phyloP scores from a whole-genome alignment of 2,797 vertebrate species.

The Staurois parvus region DNA sequence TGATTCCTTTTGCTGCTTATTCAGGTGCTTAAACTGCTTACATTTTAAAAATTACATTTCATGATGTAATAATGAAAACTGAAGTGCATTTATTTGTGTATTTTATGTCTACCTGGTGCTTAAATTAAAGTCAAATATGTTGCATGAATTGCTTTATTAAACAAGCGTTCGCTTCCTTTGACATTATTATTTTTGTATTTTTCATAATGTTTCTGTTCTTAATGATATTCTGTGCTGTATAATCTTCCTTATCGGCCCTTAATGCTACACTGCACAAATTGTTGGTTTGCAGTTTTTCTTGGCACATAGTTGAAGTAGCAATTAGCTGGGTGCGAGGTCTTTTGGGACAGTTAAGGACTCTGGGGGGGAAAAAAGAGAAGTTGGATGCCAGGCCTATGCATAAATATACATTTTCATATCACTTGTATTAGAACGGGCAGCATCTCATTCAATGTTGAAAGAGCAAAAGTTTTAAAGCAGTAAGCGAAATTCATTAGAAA shows the following conservation, averaged over 20 bases:
- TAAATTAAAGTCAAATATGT: background rate
- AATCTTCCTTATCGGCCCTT: conserved; percentile 15
- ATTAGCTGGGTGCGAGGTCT: conserved; percentile 16
- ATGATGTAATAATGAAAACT: no score
- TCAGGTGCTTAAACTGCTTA: no score
- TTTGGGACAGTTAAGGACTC: conserved; percentile 19
- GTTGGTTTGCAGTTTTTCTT: conserved; percentile 27
- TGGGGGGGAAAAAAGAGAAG: conserved; percentile 21
- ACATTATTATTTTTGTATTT: background rate
- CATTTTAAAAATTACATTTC: no score
- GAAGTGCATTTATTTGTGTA: no score
- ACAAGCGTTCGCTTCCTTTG: background rate
- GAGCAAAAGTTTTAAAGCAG: conserved; percentile 30
- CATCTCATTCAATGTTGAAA: conserved; percentile 32
- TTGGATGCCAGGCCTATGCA: conserved; percentile 2
- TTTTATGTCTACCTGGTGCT: background rate
- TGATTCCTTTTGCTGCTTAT: no score
- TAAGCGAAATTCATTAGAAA: conserved; percentile 30
- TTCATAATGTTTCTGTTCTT: conserved; percentile 17
- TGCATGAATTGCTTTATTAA: background rate
- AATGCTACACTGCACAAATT: conserved; percentile 20
- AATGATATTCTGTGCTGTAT: conserved; percentile 4
- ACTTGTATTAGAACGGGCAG: conserved; percentile 8
- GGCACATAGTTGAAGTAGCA: conserved; percentile 4
- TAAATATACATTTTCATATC: conserved; percentile 3